Base-by-base conservation (phyloP, 2,888 invertebrate genomes). In the Phalangium opilio region DNA sequence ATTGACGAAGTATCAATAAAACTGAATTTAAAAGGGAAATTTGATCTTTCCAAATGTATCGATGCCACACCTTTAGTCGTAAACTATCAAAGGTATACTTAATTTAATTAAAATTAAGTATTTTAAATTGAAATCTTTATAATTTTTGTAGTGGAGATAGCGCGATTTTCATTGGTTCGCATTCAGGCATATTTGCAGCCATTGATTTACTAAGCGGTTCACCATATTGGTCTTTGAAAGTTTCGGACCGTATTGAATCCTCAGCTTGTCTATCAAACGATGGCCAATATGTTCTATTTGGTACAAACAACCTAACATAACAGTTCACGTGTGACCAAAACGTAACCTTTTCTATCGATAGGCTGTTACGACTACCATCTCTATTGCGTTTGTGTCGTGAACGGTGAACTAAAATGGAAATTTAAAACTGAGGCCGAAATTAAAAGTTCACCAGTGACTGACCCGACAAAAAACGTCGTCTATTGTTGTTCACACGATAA, bases 211-310 rank as follows among this genome's bases (percentile, higher is more conserved):
- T 64, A 15, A 71, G 69, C 33, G 80, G 81, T 0, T 40, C 60
- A 4, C 32, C 51, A 17, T 17, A 60, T 48, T 70, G 70, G 70
- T 57, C 58, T 33, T 52, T 53, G 21, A 60, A 62, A 48, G 62
- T 84, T 3, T 74, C 76, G 8, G 76, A 81, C 56, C 73, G 85
- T 43, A 74, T 89, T 27, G 85, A 87, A 66, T 79, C 83, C 1
- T 72, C 71, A 35, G 68, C 73, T 10, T 65, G 65, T 53, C 49
- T 68, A 27, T 27, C 27, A 7, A 7, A 27, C 1, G 65, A 65
- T 62, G 68, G 66, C 18, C 57, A 63, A 33, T 64, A 58, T 56
- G 75, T 80, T 0, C 70, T 79, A 49, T 76, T 85, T 17, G 86
- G 86, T 72, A 61, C 60, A 61, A 53, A 1, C 32, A n/a, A 14